These are phyloP conservation scores for Baryphthengus martii DNA, from an alignment of 2,113 vertebrate genomes.

Conservation along the genomic window DNA sequence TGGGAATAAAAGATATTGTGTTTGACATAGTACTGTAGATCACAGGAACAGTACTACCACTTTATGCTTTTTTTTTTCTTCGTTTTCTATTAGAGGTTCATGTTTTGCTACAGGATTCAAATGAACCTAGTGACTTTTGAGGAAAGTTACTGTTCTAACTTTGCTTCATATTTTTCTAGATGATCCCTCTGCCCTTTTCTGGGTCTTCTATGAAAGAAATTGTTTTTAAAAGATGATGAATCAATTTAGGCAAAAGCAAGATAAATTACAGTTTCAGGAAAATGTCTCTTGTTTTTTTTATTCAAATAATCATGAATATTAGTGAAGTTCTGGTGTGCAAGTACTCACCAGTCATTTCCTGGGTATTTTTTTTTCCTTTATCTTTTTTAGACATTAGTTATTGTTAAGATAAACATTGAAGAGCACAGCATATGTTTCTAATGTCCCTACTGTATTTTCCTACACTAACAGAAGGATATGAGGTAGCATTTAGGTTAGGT, in stretches of 20 bases:
- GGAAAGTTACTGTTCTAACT: constrained; percentile 12
- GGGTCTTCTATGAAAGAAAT: not conserved
- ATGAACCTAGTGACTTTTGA: not conserved
- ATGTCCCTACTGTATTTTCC: not conserved
- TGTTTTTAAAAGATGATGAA: not conserved
- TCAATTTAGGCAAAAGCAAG: constrained; percentile 27
- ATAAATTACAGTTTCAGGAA: not conserved
- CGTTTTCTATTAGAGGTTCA: not conserved
- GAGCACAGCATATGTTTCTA: not conserved
- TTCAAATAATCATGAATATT: not conserved
- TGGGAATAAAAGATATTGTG: not conserved
- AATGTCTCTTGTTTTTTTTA: not conserved
- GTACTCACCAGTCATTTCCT: not conserved
- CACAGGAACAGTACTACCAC: not conserved
- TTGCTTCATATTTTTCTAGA: not conserved
- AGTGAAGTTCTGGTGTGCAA: not conserved
- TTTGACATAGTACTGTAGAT: not conserved
- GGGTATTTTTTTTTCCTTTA: not conserved
- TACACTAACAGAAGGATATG: not conserved
- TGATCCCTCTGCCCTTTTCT: constrained; percentile 18
- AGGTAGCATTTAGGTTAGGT: not conserved
- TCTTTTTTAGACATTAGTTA: not conserved
- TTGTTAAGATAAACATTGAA: not conserved
- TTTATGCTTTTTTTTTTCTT: not conserved
- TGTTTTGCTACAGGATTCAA: not conserved